Conservation (phyloP, 2,888 invertebrate species). For the Drosophila nr. perissopoda region DNA sequence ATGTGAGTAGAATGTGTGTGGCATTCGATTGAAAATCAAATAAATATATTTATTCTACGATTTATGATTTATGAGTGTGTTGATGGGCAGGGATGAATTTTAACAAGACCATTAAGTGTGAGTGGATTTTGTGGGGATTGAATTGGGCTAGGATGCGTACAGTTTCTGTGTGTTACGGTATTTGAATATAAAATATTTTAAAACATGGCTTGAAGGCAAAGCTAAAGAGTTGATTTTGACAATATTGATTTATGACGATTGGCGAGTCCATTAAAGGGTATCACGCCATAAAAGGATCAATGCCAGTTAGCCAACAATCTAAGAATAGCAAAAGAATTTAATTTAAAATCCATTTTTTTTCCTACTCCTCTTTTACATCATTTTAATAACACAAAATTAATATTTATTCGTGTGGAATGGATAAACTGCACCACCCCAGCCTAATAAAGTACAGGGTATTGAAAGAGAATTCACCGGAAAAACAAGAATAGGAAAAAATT, state of each 20-base stretch:
- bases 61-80: neutral
- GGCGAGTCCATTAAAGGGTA: neutral
- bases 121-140: neutral
- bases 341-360: neutral
- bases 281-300: neutral
- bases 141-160: neutral
- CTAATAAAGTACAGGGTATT: neutral
- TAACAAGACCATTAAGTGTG: constrained; percentile 4
- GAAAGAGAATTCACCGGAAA: neutral
- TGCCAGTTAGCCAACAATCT: neutral
- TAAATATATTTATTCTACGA: constrained; percentile 3
- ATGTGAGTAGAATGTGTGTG: neutral
- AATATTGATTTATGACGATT: neutral
- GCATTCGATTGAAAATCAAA: constrained; percentile 20
- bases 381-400: neutral
- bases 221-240: neutral
- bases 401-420: neutral
- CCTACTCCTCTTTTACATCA: neutral
- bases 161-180: neutral
- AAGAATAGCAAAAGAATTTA: neutral
- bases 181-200: neutral
- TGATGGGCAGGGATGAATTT: constrained; percentile 3
- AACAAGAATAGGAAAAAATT: neutral
- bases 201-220: neutral
- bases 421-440: neutral